Conservation (phyloP, 2,888 invertebrate genomes). For the Allolobophora icterica region DNA sequence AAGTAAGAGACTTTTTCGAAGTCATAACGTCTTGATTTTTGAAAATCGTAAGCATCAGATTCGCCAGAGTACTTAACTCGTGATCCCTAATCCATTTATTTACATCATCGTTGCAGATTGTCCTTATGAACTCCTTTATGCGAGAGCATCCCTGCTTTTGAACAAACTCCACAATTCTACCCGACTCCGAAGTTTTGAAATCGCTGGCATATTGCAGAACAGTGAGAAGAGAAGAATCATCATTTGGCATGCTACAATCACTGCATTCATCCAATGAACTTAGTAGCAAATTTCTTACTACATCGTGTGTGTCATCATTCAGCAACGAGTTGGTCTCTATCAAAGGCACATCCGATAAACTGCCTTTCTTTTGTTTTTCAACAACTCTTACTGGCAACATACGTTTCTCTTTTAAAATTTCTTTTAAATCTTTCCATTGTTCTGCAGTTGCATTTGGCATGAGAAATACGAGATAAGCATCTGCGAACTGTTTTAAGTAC, state of each 20-base stretch:
- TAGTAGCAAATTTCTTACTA: background rate
- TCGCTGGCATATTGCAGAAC: background rate
- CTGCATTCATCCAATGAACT: background rate
- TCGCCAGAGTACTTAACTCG: background rate
- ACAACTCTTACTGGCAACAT: background rate
- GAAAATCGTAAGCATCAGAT: background rate
- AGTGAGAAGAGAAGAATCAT: background rate
- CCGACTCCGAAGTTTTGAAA: background rate
- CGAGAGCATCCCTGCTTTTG: background rate
- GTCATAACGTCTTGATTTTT: background rate
- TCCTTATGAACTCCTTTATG: background rate
- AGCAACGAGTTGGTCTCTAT: background rate
- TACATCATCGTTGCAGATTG: background rate
- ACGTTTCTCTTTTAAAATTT: background rate
- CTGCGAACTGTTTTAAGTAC: background rate
- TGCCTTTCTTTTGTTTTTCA: background rate
- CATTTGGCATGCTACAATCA: background rate
- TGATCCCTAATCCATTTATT: background rate
- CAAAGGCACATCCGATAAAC: background rate
- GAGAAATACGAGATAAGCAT: background rate
- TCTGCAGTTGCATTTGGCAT: conserved; percentile 12
- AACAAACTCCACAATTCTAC: background rate
- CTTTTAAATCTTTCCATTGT: background rate
- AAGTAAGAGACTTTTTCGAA: background rate
- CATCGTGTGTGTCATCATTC: background rate